Percentiles rank a stretch among this genome's conserved stretches.
phyloP scores from a whole-genome alignment of 1,140 invertebrate species.

The Lamellibrachia luymesi region DNA sequence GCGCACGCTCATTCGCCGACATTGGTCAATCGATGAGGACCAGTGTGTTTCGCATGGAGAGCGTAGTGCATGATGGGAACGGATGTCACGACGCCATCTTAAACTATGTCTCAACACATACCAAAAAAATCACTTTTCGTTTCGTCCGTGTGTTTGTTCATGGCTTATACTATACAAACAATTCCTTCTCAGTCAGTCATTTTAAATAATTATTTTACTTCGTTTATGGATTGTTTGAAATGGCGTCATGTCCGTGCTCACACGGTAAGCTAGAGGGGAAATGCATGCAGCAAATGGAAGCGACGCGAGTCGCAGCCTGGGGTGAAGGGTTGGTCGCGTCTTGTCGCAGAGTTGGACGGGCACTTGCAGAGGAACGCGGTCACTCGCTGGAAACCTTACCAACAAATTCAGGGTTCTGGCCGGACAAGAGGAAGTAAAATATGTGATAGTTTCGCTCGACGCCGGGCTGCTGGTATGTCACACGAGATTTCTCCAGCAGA shows the following conservation, averaged over 20 bases:
- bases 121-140: background rate
- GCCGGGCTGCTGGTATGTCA: slow-evolving; percentile 93
- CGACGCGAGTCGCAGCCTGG: background rate
- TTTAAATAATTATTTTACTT: background rate
- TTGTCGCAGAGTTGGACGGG: background rate
- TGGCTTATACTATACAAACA: background rate
- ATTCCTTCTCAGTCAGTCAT: background rate
- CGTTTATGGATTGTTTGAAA: background rate
- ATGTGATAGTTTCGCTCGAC: slow-evolving; percentile 99
- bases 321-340: background rate
- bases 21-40: background rate
- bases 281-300: background rate
- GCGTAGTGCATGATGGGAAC: background rate
- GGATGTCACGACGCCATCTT: background rate
- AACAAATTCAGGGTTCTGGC: slow-evolving; percentile 67
- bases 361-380: background rate
- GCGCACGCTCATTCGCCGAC: background rate
- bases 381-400: slow-evolving; percentile 35
- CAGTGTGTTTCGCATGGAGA: background rate
- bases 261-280: background rate
- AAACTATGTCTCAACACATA: background rate
- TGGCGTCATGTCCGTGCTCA: background rate
- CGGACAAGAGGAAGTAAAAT: slow-evolving; percentile 99
- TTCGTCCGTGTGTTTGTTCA: background rate
- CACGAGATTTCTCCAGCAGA: slow-evolving; percentile 99